Evolutionary conservation across 1,140 invertebrate genomes (phyloP).

Genomic region (Drosophila elegans): DNA sequence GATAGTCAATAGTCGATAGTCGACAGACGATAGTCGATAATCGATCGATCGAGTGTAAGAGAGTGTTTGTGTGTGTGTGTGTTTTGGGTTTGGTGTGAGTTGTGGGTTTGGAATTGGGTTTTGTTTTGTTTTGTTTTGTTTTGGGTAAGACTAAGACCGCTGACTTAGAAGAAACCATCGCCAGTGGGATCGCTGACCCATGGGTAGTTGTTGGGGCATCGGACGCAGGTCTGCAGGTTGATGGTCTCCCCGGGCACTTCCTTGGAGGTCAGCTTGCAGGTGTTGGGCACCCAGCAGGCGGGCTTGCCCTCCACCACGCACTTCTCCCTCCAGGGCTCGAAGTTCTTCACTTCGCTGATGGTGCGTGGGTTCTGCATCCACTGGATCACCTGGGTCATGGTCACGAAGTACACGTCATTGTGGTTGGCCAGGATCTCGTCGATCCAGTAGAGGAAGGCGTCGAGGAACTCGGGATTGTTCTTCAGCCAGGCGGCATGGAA

Average conservation of each 20-base stretch:
- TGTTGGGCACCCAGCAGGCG: conserved; percentile 94
- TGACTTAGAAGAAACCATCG: conserved; percentile 94
- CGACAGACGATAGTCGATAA: too few relatives aligned
- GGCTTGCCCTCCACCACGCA: conserved; percentile 92
- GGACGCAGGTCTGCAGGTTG: conserved; percentile 95
- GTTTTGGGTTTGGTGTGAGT: conserved; percentile 3
- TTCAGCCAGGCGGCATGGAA: conserved; percentile 98
- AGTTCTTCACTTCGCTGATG: conserved; percentile 93
- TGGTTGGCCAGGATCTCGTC: conserved; percentile 94
- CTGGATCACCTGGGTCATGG: conserved; percentile 98
- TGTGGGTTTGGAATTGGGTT: conserved; percentile 3
- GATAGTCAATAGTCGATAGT: conserved; percentile 1
- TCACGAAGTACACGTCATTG: conserved; percentile 98
- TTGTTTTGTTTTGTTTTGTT: conserved; percentile 25
- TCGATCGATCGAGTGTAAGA: conserved; percentile 45
- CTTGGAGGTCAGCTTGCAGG: conserved; percentile 95
- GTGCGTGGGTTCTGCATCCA: conserved; percentile 98
- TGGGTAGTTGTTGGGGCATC: conserved; percentile 97
- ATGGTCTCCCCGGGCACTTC: conserved; percentile 97
- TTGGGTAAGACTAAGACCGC: conserved; percentile 38
- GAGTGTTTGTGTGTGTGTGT: conserved; percentile 18
- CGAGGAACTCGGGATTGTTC: conserved; percentile 96
- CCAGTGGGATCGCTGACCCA: conserved; percentile 93
- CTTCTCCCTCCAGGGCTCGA: conserved; percentile 97
- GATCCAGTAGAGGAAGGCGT: conserved; percentile 97